Base-by-base conservation (phyloP, 2,797 vertebrate genomes). In the Podargus strigoides region DNA sequence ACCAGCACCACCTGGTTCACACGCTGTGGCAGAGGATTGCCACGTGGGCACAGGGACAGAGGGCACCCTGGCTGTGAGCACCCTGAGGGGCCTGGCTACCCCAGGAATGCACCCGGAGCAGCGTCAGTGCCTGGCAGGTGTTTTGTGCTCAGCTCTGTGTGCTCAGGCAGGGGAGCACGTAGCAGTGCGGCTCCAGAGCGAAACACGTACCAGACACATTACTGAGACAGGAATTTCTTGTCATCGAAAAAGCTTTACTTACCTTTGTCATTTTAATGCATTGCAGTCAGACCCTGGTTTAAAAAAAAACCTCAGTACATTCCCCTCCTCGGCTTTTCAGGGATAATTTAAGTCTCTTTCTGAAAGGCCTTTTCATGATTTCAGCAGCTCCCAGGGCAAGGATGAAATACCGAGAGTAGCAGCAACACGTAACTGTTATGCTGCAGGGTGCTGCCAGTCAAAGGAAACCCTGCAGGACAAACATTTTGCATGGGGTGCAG, bases 221-320 rank as follows among this genome's bases (percentile, higher is more conserved):
- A 87, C 7, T 81, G 79, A 94, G 94, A 95, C 94, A 95, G 95
- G 97, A 96, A 97, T 97, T 94, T 97, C 96, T 95, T 94, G 95
- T 96, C 95, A 93, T 95, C 5, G 8, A 34, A 94, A 76, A 85
- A 73, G 76, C 81, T 93, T 85, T 77, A 62, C 93, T 90, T 95
- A 95, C 94, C 81, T 92, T 95, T 96, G 96, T 94, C 96, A 91
- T 93, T 91, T 94, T 90, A 95, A 94, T 86, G 69, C 91, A 94
- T 83, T 96, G 84, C 85, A 85, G 75, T 95, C 87, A 32, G 63
- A 91, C 74, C 59, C 52, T 34, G 85, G 12, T 56, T 90, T 67
- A 15, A 88, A 72, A 68, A 37, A 68, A 30, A 8, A 30, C 27
- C 47, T 7, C 47, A 49, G 26, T 62, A 24, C 20, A 5, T 60